These are phyloP conservation scores for Pseudomyrmex cubaensis DNA, from an alignment of 1,140 invertebrate genomes.

Conservation along the genomic window DNA sequence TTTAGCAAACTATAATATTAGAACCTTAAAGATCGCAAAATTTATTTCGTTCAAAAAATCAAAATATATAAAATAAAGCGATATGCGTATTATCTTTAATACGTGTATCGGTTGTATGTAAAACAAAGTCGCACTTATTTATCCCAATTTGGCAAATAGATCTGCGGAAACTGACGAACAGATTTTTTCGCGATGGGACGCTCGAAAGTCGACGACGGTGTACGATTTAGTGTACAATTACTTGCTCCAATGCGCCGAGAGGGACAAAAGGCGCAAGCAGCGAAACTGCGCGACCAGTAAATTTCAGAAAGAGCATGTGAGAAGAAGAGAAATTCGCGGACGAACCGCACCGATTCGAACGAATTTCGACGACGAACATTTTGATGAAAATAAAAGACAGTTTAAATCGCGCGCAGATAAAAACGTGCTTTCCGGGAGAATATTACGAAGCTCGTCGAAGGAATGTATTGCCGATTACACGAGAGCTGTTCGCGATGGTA, in stretches of 20 bases:
- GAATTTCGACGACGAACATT: not conserved
- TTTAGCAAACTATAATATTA: not conserved
- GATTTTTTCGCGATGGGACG: not conserved
- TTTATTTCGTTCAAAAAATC: not conserved
- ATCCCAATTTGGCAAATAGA: not conserved
- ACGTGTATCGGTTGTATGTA: not conserved
- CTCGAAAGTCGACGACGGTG: conserved; percentile 57
- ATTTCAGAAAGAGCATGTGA: conserved; percentile 64
- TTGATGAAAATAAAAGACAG: not conserved
- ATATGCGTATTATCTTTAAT: not conserved
- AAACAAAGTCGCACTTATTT: not conserved
- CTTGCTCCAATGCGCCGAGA: conserved; percentile 62
- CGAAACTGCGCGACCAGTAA: conserved; percentile 68
- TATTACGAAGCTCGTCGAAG: not conserved
- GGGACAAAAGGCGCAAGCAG: conserved; percentile 40
- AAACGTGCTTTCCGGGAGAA: not conserved
- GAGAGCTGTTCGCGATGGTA: conserved; percentile 36
- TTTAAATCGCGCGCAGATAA: not conserved
- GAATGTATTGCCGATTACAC: conserved; percentile 22
- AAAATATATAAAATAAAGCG: not conserved
- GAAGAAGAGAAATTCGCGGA: conserved; percentile 30
- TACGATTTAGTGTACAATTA: conserved; percentile 75
- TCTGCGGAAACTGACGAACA: not conserved
- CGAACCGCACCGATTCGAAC: not conserved
- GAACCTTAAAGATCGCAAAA: not conserved